phyloP scores from a whole-genome alignment of 2,797 vertebrate species.

The Sebastes iracundus region DNA sequence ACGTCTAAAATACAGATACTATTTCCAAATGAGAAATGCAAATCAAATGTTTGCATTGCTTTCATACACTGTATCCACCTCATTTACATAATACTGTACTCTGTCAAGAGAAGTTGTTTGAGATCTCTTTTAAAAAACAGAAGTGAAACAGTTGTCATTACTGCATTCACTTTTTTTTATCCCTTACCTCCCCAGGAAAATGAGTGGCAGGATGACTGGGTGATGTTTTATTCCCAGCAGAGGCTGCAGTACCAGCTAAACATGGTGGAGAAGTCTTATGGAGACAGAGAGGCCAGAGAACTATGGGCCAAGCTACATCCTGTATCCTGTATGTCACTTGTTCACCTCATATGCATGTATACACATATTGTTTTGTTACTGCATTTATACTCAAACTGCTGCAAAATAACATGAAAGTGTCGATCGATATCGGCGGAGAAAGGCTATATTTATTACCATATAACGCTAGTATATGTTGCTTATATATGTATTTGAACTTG shows the following conservation, averaged over 20 bases:
- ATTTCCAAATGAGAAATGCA: no score
- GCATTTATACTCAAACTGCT: background rate
- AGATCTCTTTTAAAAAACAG: no score
- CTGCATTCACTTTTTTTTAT: background rate
- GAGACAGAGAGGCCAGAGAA: constrained; percentile 89
- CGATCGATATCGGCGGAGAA: background rate
- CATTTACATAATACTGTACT: no score
- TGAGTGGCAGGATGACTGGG: constrained; percentile 94
- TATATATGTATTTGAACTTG: background rate
- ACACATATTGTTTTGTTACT: background rate
- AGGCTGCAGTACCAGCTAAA: constrained; percentile 89
- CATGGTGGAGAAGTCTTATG: constrained; percentile 89
- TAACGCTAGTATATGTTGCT: background rate
- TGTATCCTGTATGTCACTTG: background rate
- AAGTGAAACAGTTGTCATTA: background rate
- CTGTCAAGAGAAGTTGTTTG: no score
- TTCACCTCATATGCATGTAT: background rate
- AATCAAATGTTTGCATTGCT: no score
- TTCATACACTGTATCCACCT: no score
- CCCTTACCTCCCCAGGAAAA: constrained; percentile 83
- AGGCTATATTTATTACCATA: background rate
- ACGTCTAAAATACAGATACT: no score
- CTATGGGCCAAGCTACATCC: constrained; percentile 91
- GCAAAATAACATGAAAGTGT: background rate
- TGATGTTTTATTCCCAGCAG: constrained; percentile 87